Base-by-base conservation (phyloP, 2,888 invertebrate species). In the Argyra leucocephala region DNA sequence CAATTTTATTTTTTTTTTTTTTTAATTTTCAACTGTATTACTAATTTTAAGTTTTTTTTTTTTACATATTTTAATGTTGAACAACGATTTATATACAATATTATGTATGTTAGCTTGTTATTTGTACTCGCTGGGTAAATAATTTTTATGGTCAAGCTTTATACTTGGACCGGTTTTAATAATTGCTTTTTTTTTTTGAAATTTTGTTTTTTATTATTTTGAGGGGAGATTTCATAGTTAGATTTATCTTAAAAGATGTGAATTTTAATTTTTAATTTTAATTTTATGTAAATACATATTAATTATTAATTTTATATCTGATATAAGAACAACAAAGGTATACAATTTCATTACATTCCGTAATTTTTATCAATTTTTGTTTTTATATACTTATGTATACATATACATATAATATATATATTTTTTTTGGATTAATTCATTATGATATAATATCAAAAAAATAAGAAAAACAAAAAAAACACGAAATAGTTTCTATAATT, bases 261-360 rank as follows among this genome's bases (percentile, higher is more conserved):
- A 12, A 48, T 2, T 48, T 48, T 18, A 48, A 31, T 31, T 48
- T 48, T 48, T 48, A 48, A 48, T 48, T 48, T 48, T 18, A 48
- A 48, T 48, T 48, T 48, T 48, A 48, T 48, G 48, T n/a, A 48
- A 48, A 48, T 48, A 48, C n/a, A n/a, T n/a, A n/a, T n/a, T n/a
- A n/a, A n/a, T n/a, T n/a, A n/a, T n/a, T n/a, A n/a, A n/a, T n/a
- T n/a, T n/a, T n/a, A n/a, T n/a, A n/a, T n/a, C n/a, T n/a, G n/a
- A n/a, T n/a, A n/a, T n/a, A n/a, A n/a, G n/a, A n/a, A n/a, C n/a
- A n/a, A n/a, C n/a, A n/a, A n/a, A n/a, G n/a, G n/a, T n/a, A n/a
- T n/a, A n/a, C n/a, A n/a, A n/a, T n/a, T n/a, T n/a, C n/a, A n/a
- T n/a, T n/a, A n/a, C n/a, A n/a, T n/a, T n/a, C n/a, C n/a, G n/a